These are phyloP conservation scores for Bombycilla garrulus DNA, from an alignment of 2,113 vertebrate genomes.

Conservation along the genomic window DNA sequence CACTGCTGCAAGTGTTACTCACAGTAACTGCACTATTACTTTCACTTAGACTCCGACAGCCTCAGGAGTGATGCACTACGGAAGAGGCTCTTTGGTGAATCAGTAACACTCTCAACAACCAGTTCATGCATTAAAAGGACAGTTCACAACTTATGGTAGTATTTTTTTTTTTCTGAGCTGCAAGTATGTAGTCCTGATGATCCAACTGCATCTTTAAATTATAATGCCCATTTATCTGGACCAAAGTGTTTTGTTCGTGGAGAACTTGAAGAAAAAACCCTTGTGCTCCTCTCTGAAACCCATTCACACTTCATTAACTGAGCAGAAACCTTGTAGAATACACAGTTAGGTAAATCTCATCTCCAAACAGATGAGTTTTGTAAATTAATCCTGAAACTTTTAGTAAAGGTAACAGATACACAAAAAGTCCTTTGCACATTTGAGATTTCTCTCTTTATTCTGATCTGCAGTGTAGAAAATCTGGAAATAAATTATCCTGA, in stretches of 20 bases:
- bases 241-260: background rate
- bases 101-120: background rate
- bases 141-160: background rate
- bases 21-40: background rate
- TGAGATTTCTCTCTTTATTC: background rate
- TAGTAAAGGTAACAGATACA: background rate
- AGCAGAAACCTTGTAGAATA: background rate
- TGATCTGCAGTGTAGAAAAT: background rate
- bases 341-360: background rate
- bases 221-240: background rate
- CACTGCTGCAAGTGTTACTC: background rate
- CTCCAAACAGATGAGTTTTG: background rate
- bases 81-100: background rate
- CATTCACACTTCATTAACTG: background rate
- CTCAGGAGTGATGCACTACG: background rate
- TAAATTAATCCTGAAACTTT: background rate
- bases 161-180: background rate
- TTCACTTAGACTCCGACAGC: background rate
- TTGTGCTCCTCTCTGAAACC: background rate
- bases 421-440: background rate
- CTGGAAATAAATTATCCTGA: conserved; percentile 5
- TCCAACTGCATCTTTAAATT: background rate
- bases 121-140: background rate
- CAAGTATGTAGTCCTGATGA: background rate
- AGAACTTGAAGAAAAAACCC: background rate